Evolutionary conservation across 2,797 vertebrate genomes (phyloP).

Genomic region (Glyptemys insculpta): DNA sequence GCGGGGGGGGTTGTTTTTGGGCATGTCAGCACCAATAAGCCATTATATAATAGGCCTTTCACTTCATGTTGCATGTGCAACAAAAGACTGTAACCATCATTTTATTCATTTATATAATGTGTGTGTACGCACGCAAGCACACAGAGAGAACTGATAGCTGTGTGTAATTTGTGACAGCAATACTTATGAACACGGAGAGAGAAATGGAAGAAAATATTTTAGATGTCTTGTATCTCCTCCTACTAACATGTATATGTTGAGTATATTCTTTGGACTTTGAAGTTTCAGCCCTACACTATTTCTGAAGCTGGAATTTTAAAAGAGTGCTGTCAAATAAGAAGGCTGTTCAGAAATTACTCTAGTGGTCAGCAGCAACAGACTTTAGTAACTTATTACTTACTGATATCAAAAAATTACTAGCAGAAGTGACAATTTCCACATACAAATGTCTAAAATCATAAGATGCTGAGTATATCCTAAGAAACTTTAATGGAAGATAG

Average conservation of each 20-base stretch:
- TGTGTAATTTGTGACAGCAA: neutral
- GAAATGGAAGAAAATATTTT: neutral
- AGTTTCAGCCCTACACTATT: neutral
- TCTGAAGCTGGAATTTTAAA: neutral
- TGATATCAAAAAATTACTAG: neutral
- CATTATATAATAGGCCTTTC: too few species aligned
- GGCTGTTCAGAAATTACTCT: neutral
- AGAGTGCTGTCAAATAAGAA: neutral
- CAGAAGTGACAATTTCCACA: neutral
- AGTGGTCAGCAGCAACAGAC: neutral
- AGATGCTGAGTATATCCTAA: rapidly evolving
- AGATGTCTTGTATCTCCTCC: neutral
- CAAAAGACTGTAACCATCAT: neutral
- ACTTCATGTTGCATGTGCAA: neutral
- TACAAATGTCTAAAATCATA: neutral
- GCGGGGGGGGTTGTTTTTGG: too few species aligned
- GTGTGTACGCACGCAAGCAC: neutral
- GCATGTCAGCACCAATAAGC: too few species aligned
- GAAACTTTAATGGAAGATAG: neutral
- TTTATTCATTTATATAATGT: neutral
- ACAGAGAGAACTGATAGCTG: neutral
- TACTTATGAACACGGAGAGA: neutral
- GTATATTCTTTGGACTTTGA: neutral
- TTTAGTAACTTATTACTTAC: neutral
- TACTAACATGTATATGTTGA: rapidly evolving